Conservation (phyloP, 2,113 vertebrate genomes). For the Spea multiplicata region DNA sequence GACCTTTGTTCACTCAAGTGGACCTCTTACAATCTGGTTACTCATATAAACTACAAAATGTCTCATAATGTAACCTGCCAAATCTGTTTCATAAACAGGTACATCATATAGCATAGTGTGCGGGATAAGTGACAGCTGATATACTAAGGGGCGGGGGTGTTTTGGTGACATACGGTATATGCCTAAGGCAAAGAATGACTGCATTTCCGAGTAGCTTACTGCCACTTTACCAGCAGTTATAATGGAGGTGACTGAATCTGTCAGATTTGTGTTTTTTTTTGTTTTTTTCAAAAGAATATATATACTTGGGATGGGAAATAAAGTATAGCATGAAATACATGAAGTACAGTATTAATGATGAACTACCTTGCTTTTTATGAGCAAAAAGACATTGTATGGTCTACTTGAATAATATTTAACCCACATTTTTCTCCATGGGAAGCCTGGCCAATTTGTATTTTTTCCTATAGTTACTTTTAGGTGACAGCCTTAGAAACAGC, state of each 20-base stretch:
- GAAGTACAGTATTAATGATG: too few species aligned
- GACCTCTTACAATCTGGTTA: background rate
- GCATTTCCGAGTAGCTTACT: constrained; percentile 17
- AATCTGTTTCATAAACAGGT: constrained; percentile 6
- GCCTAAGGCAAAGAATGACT: background rate
- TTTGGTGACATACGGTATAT: constrained; percentile 22
- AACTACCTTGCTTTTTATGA: too few species aligned
- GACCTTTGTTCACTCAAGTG: background rate
- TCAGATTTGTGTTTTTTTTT: too few species aligned
- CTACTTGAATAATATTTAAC: too few species aligned
- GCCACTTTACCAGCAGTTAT: background rate
- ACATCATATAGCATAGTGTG: constrained; percentile 1
- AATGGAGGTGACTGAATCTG: background rate
- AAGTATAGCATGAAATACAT: too few species aligned
- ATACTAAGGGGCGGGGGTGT: background rate
- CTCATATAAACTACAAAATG: background rate
- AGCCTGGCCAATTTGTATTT: too few species aligned
- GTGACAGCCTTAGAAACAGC: too few species aligned
- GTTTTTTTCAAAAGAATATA: too few species aligned
- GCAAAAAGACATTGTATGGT: too few species aligned
- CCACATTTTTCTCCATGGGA: too few species aligned
- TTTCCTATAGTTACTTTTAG: too few species aligned
- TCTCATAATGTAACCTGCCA: constrained; percentile 4
- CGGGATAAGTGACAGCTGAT: constrained; percentile 22
- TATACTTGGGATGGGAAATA: too few species aligned